Conservation (phyloP, 2,888 invertebrate genomes). For the Synanthedon andrenaeformis region DNA sequence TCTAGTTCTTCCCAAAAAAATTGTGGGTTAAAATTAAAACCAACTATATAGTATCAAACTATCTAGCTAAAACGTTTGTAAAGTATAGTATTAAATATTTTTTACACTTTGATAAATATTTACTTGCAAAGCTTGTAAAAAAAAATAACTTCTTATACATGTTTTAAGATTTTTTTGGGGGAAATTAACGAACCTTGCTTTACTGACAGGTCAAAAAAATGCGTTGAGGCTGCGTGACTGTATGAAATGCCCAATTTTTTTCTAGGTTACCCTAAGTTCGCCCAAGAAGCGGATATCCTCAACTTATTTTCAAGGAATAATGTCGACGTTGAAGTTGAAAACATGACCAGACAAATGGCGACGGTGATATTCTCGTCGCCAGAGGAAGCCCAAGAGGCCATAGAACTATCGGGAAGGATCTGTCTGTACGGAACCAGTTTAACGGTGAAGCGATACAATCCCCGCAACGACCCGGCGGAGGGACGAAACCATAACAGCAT, state of each 20-base stretch:
- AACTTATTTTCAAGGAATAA: slow-evolving; percentile 32
- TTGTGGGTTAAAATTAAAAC: no score
- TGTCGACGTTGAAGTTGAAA: slow-evolving; percentile 19
- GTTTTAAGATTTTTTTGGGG: no score
- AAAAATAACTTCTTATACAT: no score
- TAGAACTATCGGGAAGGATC: slow-evolving; percentile 17
- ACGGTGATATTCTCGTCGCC: slow-evolving; percentile 18
- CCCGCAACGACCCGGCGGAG: slow-evolving; percentile 1
- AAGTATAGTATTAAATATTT: no score
- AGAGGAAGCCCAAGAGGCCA: slow-evolving; percentile 20
- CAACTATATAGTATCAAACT: no score
- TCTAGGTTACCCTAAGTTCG: slow-evolving; percentile 41
- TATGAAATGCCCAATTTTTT: not conserved
- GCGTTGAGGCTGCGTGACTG: no score
- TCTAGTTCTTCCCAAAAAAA: no score
- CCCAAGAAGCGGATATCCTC: slow-evolving; percentile 31
- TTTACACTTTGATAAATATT: no score
- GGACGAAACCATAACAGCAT: not conserved
- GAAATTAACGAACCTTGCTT: no score
- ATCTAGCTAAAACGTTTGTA: no score
- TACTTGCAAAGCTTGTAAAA: no score
- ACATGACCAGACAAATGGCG: slow-evolving; percentile 18
- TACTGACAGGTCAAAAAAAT: not conserved
- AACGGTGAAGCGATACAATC: slow-evolving; percentile 17
- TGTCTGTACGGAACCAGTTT: slow-evolving; percentile 40